Percentiles rank a stretch among this genome's conserved stretches.
phyloP scores from a whole-genome alignment of 2,888 invertebrate genomes.

The Dolomedes plantarius region DNA sequence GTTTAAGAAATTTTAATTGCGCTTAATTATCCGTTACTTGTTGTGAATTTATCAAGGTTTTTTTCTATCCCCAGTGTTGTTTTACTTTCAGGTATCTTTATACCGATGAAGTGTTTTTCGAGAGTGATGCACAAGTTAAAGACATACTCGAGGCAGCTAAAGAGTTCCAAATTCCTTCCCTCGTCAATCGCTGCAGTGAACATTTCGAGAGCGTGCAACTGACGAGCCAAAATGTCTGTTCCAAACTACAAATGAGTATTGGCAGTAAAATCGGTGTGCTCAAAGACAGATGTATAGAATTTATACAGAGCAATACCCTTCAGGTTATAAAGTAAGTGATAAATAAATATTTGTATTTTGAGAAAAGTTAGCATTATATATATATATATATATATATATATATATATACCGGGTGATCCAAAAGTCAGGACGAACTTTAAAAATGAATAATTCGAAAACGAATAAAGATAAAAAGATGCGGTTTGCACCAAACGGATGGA shows the following conservation, averaged over 20 bases:
- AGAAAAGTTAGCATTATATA: too few relatives aligned
- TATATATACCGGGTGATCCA: too few relatives aligned
- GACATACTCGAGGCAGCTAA: slow-evolving; percentile 27
- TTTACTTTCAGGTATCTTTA: slow-evolving; percentile 45
- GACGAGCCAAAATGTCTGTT: slow-evolving; percentile 15
- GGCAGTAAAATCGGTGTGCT: slow-evolving; percentile 23
- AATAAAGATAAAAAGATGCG: too few relatives aligned
- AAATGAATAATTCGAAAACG: too few relatives aligned
- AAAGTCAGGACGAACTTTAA: too few relatives aligned
- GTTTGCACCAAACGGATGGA: too few relatives aligned
- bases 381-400: too few relatives aligned
- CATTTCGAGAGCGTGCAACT: slow-evolving; percentile 33
- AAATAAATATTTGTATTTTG: too few relatives aligned
- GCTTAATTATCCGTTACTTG: too few relatives aligned
- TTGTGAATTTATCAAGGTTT: too few relatives aligned
- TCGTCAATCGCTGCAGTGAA: slow-evolving; percentile 21
- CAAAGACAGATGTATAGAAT: slow-evolving; percentile 25
- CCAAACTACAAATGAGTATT: slow-evolving; percentile 17
- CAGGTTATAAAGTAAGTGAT: slow-evolving; percentile 46
- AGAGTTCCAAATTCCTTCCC: slow-evolving; percentile 9
- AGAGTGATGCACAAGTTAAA: slow-evolving; percentile 8
- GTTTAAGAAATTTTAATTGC: too few relatives aligned
- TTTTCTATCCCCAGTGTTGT: too few relatives aligned
- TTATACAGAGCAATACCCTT: slow-evolving; percentile 43
- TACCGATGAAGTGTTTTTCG: slow-evolving; percentile 50